A percentile compares a stretch with the other conserved stretches of the same genome.
Conservation (phyloP, 1,140 invertebrate genomes). For the Brevipalpus yothersi region DNA sequence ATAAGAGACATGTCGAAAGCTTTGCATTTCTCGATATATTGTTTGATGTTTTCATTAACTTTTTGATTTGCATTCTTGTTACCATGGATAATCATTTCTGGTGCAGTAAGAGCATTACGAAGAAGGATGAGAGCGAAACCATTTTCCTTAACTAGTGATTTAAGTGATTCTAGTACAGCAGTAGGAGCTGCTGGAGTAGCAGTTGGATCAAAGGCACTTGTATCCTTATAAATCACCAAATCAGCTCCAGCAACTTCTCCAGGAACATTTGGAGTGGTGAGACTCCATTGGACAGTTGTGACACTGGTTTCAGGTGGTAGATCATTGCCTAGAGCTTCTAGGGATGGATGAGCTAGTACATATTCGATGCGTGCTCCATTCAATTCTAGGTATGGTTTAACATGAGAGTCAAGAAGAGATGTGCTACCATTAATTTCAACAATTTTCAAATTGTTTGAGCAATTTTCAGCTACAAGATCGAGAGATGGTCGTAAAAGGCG, state of each 20-base stretch:
- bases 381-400: constrained; percentile 15
- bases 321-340: constrained; percentile 15
- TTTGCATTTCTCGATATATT: constrained; percentile 1
- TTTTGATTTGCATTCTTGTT: not conserved
- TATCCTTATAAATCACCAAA: constrained; percentile 18
- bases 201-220: constrained; percentile 7
- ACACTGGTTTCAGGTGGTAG: constrained; percentile 6
- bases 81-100: constrained; percentile 12
- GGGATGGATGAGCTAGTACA: constrained; percentile 16
- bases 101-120: constrained; percentile 24
- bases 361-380: constrained; percentile 22
- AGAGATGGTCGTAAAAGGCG: constrained; percentile 25
- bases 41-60: not conserved
- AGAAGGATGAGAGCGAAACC: constrained; percentile 57
- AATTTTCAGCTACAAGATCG: constrained; percentile 54
- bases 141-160: constrained; percentile 31
- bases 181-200: constrained; percentile 16
- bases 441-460: constrained; percentile 42
- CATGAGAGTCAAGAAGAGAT: constrained; percentile 13
- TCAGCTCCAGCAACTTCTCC: constrained; percentile 13
- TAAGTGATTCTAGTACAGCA: constrained; percentile 15
- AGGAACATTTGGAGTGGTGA: constrained; percentile 10
- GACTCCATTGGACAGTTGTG: constrained; percentile 17
- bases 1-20: not conserved
- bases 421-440: constrained; percentile 32